Evolutionary conservation across 2,888 invertebrate species (phyloP).

Genomic region (Sinelater perroti): DNA sequence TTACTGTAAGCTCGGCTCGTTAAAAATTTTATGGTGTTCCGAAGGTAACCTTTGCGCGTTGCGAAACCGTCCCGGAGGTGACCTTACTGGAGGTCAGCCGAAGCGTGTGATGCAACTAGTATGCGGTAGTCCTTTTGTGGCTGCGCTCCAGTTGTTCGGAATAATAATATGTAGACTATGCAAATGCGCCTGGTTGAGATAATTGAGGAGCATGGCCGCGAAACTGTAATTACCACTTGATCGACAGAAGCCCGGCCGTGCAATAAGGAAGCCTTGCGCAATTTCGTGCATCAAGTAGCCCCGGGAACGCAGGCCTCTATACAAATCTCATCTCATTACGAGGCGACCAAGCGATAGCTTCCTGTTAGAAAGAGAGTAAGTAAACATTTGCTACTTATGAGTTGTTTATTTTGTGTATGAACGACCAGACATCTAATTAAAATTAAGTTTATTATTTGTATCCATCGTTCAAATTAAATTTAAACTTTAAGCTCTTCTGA

Average conservation of each 20-base stretch:
- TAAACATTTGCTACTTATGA: too few relatives aligned
- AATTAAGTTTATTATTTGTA: too few relatives aligned
- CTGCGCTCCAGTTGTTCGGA: constrained; percentile 28
- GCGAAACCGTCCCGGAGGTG: constrained; percentile 1
- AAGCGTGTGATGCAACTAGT: constrained; percentile 26
- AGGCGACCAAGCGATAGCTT: too few relatives aligned
- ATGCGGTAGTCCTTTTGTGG: constrained; percentile 28
- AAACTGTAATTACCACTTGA: constrained; percentile 27
- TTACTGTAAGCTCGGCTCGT: too few relatives aligned
- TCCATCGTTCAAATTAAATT: too few relatives aligned
- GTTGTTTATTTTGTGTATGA: too few relatives aligned
- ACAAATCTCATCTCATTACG: background rate
- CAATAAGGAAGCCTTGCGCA: constrained; percentile 25
- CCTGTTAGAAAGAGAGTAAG: too few relatives aligned
- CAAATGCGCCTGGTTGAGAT: constrained; percentile 25
- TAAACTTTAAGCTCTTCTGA: too few relatives aligned
- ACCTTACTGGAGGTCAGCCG: constrained; percentile 22
- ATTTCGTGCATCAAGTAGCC: constrained; percentile 13
- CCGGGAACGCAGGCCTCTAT: background rate
- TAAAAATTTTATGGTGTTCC: too few relatives aligned
- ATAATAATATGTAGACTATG: constrained; percentile 30
- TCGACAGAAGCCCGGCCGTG: constrained; percentile 15
- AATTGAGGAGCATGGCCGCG: constrained; percentile 25
- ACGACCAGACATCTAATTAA: too few relatives aligned
- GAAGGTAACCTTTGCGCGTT: background rate